Percentiles rank a stretch among this genome's conserved stretches.
Evolutionary conservation across 2,888 invertebrate genomes (phyloP).

Genomic region (Doris montereyensis): DNA sequence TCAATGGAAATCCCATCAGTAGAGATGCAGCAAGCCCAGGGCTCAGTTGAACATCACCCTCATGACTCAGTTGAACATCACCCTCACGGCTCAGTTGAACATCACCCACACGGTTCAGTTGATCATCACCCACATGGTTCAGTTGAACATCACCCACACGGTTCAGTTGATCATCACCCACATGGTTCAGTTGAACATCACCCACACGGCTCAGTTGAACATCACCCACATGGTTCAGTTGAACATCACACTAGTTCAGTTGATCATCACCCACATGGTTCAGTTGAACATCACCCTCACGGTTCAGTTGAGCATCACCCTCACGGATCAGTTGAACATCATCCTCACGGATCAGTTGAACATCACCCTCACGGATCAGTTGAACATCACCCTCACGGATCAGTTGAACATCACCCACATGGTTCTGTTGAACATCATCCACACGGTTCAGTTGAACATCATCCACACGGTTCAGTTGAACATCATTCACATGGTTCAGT

Average conservation of each 20-base stretch:
- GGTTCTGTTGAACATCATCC: no score
- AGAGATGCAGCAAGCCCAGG: slow-evolving; percentile 36
- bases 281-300: slow-evolving; percentile 30
- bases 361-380: slow-evolving; percentile 28
- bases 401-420: no score
- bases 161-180: no score
- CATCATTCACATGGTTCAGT: slow-evolving; percentile 34
- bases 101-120: slow-evolving; percentile 32
- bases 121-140: slow-evolving; percentile 29
- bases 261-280: slow-evolving; percentile 35
- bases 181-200: no score
- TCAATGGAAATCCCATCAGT: slow-evolving; percentile 30
- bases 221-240: slow-evolving; percentile 25
- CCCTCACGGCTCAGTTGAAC: slow-evolving; percentile 33
- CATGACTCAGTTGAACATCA: slow-evolving; percentile 28
- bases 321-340: slow-evolving; percentile 35
- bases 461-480: slow-evolving; percentile 23
- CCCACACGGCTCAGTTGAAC: no score
- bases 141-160: no score
- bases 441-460: no score
- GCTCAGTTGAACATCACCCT: slow-evolving; percentile 31
- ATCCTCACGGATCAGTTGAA: slow-evolving; percentile 33
- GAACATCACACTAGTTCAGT: slow-evolving; percentile 24
- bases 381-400: no score
- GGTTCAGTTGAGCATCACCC: slow-evolving; percentile 29